phyloP scores from a whole-genome alignment of 1,140 invertebrate genomes.

The Euborellia annulipes region DNA sequence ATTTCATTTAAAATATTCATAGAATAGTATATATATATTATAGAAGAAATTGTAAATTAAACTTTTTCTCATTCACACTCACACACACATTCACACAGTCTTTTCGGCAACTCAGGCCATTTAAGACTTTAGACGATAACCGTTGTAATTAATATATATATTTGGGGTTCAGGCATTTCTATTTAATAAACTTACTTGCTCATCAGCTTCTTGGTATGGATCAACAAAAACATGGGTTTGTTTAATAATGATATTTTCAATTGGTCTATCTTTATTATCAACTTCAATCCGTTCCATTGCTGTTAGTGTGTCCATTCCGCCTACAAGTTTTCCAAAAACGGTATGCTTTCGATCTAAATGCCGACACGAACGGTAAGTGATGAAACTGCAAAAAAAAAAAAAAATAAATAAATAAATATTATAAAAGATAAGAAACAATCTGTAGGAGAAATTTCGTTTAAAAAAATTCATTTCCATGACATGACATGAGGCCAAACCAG shows the following conservation, averaged over 20 bases:
- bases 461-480: no score
- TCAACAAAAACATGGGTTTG: slow-evolving; percentile 76
- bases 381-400: slow-evolving; percentile 65
- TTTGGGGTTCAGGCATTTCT: no score
- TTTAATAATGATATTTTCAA: slow-evolving; percentile 76
- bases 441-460: no score
- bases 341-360: slow-evolving; percentile 95
- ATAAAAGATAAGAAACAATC: slow-evolving; percentile 4
- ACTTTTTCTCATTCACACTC: no score
- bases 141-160: no score
- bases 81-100: no score
- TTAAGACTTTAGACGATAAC: no score
- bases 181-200: slow-evolving; percentile 39
- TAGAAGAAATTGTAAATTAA: no score
- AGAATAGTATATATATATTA: no score
- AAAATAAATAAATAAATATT: slow-evolving; percentile 11
- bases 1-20: no score
- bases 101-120: no score
- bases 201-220: slow-evolving; percentile 86
- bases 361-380: slow-evolving; percentile 91
- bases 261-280: slow-evolving; percentile 88
- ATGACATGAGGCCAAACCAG: no score
- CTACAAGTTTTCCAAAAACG: slow-evolving; percentile 92
- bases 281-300: slow-evolving; percentile 88
- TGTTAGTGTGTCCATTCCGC: slow-evolving; percentile 81